These are phyloP conservation scores for Neoniphon sammara DNA, from an alignment of 2,797 vertebrate species.

Conservation along the genomic window DNA sequence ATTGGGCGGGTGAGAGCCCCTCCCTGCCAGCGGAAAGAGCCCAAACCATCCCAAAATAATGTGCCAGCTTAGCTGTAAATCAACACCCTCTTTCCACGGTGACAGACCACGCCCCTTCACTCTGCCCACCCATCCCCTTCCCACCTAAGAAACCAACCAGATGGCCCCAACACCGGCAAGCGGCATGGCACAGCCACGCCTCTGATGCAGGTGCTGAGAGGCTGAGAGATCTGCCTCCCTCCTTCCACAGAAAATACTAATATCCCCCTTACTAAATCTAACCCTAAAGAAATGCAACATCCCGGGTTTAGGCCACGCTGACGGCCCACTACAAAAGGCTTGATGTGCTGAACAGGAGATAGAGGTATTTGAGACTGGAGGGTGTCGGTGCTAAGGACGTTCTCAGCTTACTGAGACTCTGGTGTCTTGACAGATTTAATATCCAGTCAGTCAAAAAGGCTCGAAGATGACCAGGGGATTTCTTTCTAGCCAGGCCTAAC, in stretches of 20 bases:
- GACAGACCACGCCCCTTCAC: conserved; percentile 66
- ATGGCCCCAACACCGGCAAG: conserved; percentile 52
- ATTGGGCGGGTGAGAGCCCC: conserved; percentile 75
- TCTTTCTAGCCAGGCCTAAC: conserved; percentile 2
- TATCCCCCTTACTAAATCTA: conserved; percentile 61
- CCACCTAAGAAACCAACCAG: conserved; percentile 48
- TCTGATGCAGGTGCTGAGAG: conserved; percentile 48
- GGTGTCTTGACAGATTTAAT: conserved; percentile 7
- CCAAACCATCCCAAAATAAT: conserved; percentile 76
- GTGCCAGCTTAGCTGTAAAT: conserved; percentile 78
- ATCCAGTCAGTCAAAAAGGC: conserved; percentile 6
- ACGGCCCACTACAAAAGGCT: conserved; percentile 60
- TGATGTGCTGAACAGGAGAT: conserved; percentile 55
- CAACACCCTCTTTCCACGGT: conserved; percentile 64
- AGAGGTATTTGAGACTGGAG: conserved; percentile 31
- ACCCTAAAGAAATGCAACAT: conserved; percentile 79
- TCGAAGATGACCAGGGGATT: not conserved
- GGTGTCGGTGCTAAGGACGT: conserved; percentile 16
- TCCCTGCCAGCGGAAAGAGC: conserved; percentile 85
- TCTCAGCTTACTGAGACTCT: not conserved
- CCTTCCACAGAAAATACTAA: conserved; percentile 60
- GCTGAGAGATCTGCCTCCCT: conserved; percentile 56
- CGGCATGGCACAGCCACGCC: conserved; percentile 79
- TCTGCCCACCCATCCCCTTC: conserved; percentile 43
- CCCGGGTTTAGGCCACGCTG: conserved; percentile 77